A percentile compares a stretch with the other conserved stretches of the same genome.
Conservation (phyloP, 1,140 invertebrate species). For the Meloidogyne hapla region DNA sequence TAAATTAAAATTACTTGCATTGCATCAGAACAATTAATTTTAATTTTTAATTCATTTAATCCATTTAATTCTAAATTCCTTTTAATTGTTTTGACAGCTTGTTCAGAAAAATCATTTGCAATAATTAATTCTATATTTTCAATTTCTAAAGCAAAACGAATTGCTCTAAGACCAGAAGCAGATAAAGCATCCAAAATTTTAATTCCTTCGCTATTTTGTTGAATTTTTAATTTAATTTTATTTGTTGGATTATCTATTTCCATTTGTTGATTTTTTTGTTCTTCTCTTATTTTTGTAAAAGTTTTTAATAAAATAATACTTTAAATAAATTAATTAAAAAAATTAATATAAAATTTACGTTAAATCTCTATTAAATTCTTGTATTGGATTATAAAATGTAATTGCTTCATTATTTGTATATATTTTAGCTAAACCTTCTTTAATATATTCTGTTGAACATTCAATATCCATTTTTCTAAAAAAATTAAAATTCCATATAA, state of each 20-base stretch:
- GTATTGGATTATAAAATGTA: constrained; percentile 63
- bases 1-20: constrained; percentile 69
- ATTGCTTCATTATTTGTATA: constrained; percentile 27
- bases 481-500: no score
- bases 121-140: constrained; percentile 76
- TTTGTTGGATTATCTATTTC: constrained; percentile 15
- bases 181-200: constrained; percentile 86
- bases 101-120: constrained; percentile 87
- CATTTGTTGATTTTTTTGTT: constrained; percentile 19
- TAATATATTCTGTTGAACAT: constrained; percentile 29
- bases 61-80: constrained; percentile 79
- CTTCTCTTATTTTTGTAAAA: constrained; percentile 45
- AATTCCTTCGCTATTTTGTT: constrained; percentile 47
- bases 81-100: constrained; percentile 82
- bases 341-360: constrained; percentile 46
- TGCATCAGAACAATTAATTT: constrained; percentile 77
- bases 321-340: constrained; percentile 33
- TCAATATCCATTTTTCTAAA: not conserved
- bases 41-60: constrained; percentile 74
- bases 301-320: constrained; percentile 51
- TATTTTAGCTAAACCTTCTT: constrained; percentile 56
- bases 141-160: constrained; percentile 92
- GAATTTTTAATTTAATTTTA: constrained; percentile 37
- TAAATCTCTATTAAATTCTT: constrained; percentile 63
- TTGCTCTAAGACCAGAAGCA: constrained; percentile 88